Evolutionary conservation across 2,797 vertebrate species (phyloP).

Genomic region (Babyrousa celebensis): DNA sequence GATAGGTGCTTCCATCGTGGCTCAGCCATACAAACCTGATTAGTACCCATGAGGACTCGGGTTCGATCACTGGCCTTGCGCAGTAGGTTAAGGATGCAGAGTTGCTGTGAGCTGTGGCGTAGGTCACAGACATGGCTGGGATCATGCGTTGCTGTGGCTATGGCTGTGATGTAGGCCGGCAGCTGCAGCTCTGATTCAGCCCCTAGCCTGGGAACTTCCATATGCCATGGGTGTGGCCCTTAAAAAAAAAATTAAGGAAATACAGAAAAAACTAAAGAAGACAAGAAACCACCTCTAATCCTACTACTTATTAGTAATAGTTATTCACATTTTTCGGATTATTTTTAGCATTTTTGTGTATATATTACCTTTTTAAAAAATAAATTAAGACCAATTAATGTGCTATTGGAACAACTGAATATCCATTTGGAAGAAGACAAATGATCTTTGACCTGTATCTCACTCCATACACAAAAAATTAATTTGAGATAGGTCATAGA

Average conservation of each 20-base stretch:
- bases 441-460: background rate
- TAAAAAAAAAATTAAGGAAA: conserved; percentile 23
- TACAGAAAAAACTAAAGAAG: background rate
- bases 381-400: background rate
- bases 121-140: too few species aligned
- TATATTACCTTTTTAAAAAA: conserved; percentile 11
- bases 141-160: too few species aligned
- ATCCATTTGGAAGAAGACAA: background rate
- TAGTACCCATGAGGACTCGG: too few species aligned
- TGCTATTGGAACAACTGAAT: background rate
- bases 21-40: too few species aligned
- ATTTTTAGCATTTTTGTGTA: background rate
- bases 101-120: too few species aligned
- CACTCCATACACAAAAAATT: background rate
- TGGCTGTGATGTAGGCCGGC: too few species aligned
- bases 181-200: too few species aligned
- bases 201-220: too few species aligned
- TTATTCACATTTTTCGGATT: background rate
- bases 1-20: background rate
- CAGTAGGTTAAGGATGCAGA: too few species aligned
- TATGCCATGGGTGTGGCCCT: too few species aligned
- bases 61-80: too few species aligned
- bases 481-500: background rate
- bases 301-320: background rate
- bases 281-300: background rate